phyloP scores from a whole-genome alignment of 30 jellyfish, hydroid and myxozoan genomes.

The Sanderia malayensis region DNA sequence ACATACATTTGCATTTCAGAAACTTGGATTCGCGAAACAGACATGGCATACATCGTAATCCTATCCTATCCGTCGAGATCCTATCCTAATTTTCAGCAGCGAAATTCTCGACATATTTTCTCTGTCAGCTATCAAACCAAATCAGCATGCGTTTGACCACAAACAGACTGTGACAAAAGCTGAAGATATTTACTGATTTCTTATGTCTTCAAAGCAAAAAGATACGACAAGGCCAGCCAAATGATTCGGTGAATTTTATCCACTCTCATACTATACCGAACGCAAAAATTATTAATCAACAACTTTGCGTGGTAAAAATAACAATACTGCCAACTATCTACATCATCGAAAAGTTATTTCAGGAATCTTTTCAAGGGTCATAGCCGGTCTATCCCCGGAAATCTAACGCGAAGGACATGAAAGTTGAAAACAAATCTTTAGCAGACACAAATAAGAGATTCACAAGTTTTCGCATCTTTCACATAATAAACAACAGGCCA shows the following conservation, averaged over 20 bases:
- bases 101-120: constrained; percentile 42
- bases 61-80: no score
- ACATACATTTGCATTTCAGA: no score
- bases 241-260: no score
- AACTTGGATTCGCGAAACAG: no score
- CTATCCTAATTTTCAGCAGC: no score
- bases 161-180: constrained; percentile 45
- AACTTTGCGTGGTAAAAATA: background rate
- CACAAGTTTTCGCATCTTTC: no score
- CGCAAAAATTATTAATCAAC: no score
- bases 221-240: background rate
- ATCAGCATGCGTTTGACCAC: constrained; percentile 41
- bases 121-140: constrained; percentile 32
- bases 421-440: constrained; percentile 9
- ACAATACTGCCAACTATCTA: background rate
- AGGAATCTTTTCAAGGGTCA: constrained; percentile 54
- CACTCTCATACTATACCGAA: no score
- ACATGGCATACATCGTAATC: background rate
- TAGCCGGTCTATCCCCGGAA: constrained; percentile 77
- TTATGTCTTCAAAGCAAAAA: background rate
- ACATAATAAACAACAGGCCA: no score
- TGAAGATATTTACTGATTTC: constrained; percentile 5
- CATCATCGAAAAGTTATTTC: constrained; percentile 43
- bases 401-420: constrained; percentile 11
- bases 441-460: no score